Conservation (phyloP, 1,140 invertebrate species). For the Leptinotarsa lineolata region DNA sequence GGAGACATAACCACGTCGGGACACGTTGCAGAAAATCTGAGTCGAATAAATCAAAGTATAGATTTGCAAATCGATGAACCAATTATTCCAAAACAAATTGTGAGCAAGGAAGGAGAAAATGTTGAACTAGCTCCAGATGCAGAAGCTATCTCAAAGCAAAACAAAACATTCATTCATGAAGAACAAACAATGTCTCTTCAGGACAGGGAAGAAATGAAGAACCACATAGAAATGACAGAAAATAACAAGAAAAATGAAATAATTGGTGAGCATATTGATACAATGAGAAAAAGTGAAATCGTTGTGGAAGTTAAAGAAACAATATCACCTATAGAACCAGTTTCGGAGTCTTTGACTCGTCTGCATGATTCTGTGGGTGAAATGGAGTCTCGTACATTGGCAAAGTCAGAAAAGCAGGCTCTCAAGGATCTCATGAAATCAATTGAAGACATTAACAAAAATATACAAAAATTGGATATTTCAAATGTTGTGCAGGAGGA, state of each 20-base stretch:
- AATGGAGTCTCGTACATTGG: slow-evolving; percentile 46
- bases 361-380: slow-evolving; percentile 44
- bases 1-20: too few species aligned
- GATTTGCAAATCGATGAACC: too few species aligned
- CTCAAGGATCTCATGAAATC: slow-evolving; percentile 61
- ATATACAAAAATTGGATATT: slow-evolving; percentile 10
- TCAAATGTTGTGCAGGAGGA: slow-evolving; percentile 36
- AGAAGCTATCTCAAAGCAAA: background rate
- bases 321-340: background rate
- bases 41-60: too few species aligned
- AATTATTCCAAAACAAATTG: too few species aligned
- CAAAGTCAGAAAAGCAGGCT: slow-evolving; percentile 47
- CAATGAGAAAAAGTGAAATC: too few species aligned
- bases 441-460: slow-evolving; percentile 47
- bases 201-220: background rate
- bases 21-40: too few species aligned
- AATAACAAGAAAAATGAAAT: too few species aligned
- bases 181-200: background rate
- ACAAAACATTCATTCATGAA: background rate
- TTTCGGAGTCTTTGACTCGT: slow-evolving; percentile 34
- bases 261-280: too few species aligned
- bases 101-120: background rate
- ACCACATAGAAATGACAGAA: too few species aligned
- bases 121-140: background rate
- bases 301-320: background rate